Evolutionary conservation across 2,888 invertebrate species (phyloP).

Genomic region (Stenichneumon culpator): DNA sequence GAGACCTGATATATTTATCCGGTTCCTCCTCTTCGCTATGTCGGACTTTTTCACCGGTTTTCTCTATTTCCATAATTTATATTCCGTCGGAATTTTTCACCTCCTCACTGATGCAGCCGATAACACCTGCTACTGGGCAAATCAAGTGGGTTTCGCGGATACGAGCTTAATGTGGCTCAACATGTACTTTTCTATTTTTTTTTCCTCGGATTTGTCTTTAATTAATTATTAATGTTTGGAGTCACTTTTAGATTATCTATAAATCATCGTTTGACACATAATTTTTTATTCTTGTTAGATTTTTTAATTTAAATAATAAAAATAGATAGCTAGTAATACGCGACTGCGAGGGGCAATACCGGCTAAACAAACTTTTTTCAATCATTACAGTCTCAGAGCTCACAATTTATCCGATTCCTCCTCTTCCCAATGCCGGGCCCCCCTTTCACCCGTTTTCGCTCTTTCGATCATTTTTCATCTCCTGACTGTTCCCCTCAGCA

Average conservation of each 20-base stretch:
- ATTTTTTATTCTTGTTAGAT: no score
- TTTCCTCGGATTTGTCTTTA: no score
- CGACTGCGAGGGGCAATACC: no score
- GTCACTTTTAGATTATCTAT: no score
- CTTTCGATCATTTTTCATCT: constrained; percentile 25
- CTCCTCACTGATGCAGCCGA: not conserved
- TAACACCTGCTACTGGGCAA: no score
- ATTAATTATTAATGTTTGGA: no score
- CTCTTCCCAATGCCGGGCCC: constrained; percentile 72
- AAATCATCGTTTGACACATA: no score
- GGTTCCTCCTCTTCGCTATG: constrained; percentile 74
- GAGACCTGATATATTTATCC: constrained; percentile 79
- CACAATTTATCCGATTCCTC: constrained; percentile 34
- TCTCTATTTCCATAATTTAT: constrained; percentile 28
- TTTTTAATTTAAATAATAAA: no score
- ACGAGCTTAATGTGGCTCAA: not conserved
- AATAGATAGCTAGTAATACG: no score
- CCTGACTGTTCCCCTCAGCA: no score
- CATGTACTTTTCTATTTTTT: no score
- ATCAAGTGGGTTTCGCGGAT: not conserved
- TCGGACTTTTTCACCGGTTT: constrained; percentile 65
- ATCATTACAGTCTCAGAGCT: constrained; percentile 33
- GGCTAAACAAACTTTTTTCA: no score
- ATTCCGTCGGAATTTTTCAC: constrained; percentile 25
- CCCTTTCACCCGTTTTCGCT: constrained; percentile 29